Percentiles rank a stretch among this genome's conserved stretches.
Evolutionary conservation across 2,113 vertebrate genomes (phyloP).

Genomic region (Pleuronectes platessa): DNA sequence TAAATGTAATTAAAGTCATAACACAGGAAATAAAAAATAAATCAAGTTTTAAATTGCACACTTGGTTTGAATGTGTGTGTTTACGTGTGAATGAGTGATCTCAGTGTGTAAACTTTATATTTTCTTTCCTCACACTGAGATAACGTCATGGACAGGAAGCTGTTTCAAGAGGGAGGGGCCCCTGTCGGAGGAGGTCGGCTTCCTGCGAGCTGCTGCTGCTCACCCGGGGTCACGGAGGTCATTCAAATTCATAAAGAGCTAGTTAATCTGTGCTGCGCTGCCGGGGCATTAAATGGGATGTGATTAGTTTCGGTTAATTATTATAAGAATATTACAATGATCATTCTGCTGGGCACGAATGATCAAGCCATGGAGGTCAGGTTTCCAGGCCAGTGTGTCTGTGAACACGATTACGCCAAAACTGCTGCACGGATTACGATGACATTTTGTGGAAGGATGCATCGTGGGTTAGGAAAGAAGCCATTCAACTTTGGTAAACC

Average conservation of each 20-base stretch:
- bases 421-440: too few relatives aligned
- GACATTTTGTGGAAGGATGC: too few relatives aligned
- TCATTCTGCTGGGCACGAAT: not conserved
- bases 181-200: not conserved
- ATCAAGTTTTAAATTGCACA: constrained; percentile 1
- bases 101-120: not conserved
- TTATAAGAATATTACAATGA: not conserved
- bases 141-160: constrained; percentile 23
- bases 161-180: constrained; percentile 15
- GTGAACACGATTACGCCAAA: not conserved
- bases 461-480: too few relatives aligned
- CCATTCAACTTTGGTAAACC: too few relatives aligned
- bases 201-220: not conserved
- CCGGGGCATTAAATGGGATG: not conserved
- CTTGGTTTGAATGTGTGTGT: too few relatives aligned
- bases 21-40: not conserved
- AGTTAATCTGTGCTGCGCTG: not conserved
- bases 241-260: not conserved
- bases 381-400: too few relatives aligned
- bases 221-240: not conserved
- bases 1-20: not conserved
- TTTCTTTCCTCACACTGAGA: not conserved
- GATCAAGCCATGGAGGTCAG: not conserved
- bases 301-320: not conserved
- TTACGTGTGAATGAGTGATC: not conserved